Base-by-base conservation (phyloP, 1,140 invertebrate species). In the Anagrus nilaparvatae region DNA sequence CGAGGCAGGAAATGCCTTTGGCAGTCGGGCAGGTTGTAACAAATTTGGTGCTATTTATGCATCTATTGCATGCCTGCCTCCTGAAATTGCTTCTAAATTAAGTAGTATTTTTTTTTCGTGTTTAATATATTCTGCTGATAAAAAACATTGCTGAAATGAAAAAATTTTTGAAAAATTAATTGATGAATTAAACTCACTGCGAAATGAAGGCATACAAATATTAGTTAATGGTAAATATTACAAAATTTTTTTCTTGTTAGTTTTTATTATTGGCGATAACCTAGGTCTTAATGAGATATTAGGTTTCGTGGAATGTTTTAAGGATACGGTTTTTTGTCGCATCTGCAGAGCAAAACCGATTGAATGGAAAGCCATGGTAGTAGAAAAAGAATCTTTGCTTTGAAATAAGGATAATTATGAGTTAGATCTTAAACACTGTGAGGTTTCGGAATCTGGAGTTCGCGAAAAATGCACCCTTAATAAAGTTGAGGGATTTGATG, bases 21-120 rank as follows among this genome's bases (percentile, higher is more conserved):
- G n/a, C n/a, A n/a, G n/a, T n/a, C n/a, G n/a, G n/a, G n/a, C n/a
- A n/a, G n/a, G n/a, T n/a, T n/a, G n/a, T n/a, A n/a, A n/a, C n/a
- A n/a, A n/a, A n/a, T n/a, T n/a, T n/a, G n/a, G n/a, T n/a, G n/a
- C n/a, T 4, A 25, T 47, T n/a, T 48, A 51, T 33, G 30, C 39
- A 23, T 23, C 14, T 9, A 34, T 48, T n/a, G 39, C 46, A 31
- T 48, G 35, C 16, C 32, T 48, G 2, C 49, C 49, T 17, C 43
- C 49, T 12, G n/a, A 41, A n/a, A 18, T 38, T 21, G 13, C 40
- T 29, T 43, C 44, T 2, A 8, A 3, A 9, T 21, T 50, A 9
- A 27, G 19, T 12, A 40, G 34, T 21, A 47, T 47, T 20, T 24
- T 50, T 10, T 40, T 50, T 23, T 14, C 30, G 3, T 25, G 30